Conservation (phyloP, 2,797 vertebrate species). For the Micrastur ruficollis region DNA sequence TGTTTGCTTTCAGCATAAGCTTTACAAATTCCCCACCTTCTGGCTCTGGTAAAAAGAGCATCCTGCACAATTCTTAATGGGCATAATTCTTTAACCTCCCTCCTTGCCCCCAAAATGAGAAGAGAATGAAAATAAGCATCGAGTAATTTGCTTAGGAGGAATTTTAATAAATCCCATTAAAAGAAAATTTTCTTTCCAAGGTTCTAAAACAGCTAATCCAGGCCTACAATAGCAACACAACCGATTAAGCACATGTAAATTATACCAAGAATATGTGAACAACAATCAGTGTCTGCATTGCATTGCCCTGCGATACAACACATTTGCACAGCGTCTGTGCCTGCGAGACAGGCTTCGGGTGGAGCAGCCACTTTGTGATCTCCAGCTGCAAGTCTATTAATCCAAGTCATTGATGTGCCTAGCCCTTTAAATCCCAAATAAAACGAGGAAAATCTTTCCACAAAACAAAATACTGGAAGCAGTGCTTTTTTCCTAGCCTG, state of each 20-base stretch:
- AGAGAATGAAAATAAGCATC: not conserved
- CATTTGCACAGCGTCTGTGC: accelerated
- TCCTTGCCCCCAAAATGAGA: not conserved
- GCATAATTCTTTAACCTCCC: not conserved
- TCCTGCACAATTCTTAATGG: not conserved
- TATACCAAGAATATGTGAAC: not conserved
- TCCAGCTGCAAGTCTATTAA: not conserved
- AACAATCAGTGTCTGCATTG: accelerated
- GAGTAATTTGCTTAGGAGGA: not conserved
- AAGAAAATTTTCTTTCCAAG: not conserved
- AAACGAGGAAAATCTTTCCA: not conserved
- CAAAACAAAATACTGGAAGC: not conserved
- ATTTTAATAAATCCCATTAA: not conserved
- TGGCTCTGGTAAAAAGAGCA: not conserved
- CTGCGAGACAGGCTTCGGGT: not conserved
- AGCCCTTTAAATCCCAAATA: not conserved
- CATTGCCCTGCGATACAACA: accelerated
- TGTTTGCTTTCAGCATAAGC: not conserved
- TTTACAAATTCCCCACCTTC: not conserved
- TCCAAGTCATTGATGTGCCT: not conserved
- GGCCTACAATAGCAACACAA: not conserved
- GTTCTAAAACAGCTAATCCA: not conserved
- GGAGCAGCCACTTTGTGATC: not conserved
- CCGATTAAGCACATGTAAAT: not conserved
- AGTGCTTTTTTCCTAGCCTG: not conserved